Base-by-base conservation (phyloP, 2,113 vertebrate genomes). In the Stercorarius parasiticus region DNA sequence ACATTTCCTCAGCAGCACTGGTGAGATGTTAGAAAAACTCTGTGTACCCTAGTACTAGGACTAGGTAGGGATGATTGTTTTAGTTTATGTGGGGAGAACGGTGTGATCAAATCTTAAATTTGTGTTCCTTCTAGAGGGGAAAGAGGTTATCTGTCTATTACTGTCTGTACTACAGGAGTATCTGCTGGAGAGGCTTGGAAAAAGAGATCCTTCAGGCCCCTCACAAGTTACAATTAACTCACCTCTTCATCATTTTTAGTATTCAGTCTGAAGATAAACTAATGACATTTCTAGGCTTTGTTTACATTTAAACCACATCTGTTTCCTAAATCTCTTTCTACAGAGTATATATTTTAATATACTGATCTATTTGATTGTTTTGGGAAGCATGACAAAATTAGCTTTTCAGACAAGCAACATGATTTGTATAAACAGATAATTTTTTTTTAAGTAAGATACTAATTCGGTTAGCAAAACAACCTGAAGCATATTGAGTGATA, bases 271-370 rank as follows among this genome's bases (percentile, higher is more conserved):
- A 84, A 93, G 40, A 66, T 42, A 74, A 84, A 71, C 32, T 61
- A 3, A 0, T 53, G 52, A 50, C 22, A 38, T 85, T 82, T 88
- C 58, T 66, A 77, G 74, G 10, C 22, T 47, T 94, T 79, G 40
- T 82, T 90, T 95, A 69, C 13, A 17, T 92, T 76, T 88, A 76
- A 95, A 93, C 36, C n/a, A 80, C 73, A 67, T 80, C 64, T 84
- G 64, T 78, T 94, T 88, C 74, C 65, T 66, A 42, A 53, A 38
- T 86, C 10, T 91, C 13, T 77, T 95, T 73, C 61, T 87, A 5
- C 25, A 62, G 20, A 74, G 38, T 40, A 61, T 53, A 11, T 70
- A 38, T 70, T 94, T 86, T 78, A 74, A 53, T 84, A n/a, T 36
- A 50, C 42, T 59, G 38, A 59, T 74, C 36, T 86, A 49, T 71